Conservation (phyloP, 2,888 invertebrate genomes). For the Resseliella maxima region DNA sequence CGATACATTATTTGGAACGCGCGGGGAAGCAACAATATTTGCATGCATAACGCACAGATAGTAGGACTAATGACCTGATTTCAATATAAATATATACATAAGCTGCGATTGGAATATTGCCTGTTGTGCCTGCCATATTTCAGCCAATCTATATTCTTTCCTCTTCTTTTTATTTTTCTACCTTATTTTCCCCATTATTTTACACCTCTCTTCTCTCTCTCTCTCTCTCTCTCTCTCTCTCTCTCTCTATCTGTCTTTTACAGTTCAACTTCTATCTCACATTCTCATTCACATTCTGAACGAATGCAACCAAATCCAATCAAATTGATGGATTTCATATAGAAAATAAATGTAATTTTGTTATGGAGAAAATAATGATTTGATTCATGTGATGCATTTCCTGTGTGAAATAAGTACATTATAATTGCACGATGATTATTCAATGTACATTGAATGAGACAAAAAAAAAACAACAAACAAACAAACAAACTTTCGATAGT, state of each 20-base stretch:
- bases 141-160: background rate
- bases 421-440: background rate
- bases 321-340: background rate
- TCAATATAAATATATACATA: slow-evolving; percentile 23
- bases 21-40: background rate
- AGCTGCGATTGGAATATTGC: background rate
- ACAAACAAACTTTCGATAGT: no score
- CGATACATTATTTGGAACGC: no score
- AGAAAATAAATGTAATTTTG: background rate
- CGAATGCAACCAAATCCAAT: background rate
- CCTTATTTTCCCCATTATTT: background rate
- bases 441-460: no score
- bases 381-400: background rate
- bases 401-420: background rate
- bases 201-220: background rate
- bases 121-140: background rate
- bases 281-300: no score
- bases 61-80: slow-evolving; percentile 48
- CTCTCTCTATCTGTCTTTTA: background rate
- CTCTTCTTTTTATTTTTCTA: background rate
- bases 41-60: background rate
- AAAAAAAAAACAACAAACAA: no score
- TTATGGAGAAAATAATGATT: background rate
- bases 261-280: background rate
- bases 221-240: background rate